phyloP scores from a whole-genome alignment of 92 coral and sea anemone genomes.

The Meandrina meandrites region DNA sequence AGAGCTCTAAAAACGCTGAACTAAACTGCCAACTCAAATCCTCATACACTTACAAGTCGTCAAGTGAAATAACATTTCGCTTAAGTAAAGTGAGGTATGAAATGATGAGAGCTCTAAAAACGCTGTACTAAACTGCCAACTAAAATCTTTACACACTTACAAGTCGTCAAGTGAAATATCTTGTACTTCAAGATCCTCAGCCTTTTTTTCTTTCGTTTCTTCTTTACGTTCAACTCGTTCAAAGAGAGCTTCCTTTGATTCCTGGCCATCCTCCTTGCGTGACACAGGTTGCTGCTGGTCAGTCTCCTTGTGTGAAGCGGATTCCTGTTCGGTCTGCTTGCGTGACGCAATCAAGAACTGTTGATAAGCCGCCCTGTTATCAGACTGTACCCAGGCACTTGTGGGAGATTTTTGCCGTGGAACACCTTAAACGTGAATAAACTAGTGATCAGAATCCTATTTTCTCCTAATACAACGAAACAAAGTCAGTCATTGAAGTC shows the following conservation, averaged over 20 bases:
- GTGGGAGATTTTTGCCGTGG: slow-evolving; percentile 29
- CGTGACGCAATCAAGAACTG: slow-evolving; percentile 74
- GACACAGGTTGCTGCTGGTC: slow-evolving; percentile 40
- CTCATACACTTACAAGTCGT: not conserved
- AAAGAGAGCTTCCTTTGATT: slow-evolving; percentile 49
- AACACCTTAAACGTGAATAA: slow-evolving; percentile 12
- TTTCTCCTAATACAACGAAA: not conserved
- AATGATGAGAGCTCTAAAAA: too few species aligned
- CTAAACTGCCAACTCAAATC: too few species aligned
- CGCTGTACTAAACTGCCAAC: too few species aligned
- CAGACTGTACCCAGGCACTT: slow-evolving; percentile 49
- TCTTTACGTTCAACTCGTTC: slow-evolving; percentile 52
- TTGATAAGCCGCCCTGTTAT: slow-evolving; percentile 76
- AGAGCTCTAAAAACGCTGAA: too few species aligned
- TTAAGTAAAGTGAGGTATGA: too few species aligned
- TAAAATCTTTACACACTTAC: too few species aligned
- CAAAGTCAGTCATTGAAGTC: not conserved
- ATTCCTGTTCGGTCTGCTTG: slow-evolving; percentile 17
- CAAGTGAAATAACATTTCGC: slow-evolving; percentile 57
- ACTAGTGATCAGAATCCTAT: too few species aligned
- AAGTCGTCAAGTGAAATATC: slow-evolving; percentile 70
- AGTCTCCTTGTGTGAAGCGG: slow-evolving; percentile 29
- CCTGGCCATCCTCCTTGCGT: slow-evolving; percentile 6
- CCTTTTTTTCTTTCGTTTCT: slow-evolving; percentile 22
- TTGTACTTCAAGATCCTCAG: slow-evolving; percentile 72